A percentile compares a stretch with the other conserved stretches of the same genome.
These are phyloP conservation scores for Willowsia nigromaculata DNA, from an alignment of 2,888 invertebrate genomes.

Conservation along the genomic window DNA sequence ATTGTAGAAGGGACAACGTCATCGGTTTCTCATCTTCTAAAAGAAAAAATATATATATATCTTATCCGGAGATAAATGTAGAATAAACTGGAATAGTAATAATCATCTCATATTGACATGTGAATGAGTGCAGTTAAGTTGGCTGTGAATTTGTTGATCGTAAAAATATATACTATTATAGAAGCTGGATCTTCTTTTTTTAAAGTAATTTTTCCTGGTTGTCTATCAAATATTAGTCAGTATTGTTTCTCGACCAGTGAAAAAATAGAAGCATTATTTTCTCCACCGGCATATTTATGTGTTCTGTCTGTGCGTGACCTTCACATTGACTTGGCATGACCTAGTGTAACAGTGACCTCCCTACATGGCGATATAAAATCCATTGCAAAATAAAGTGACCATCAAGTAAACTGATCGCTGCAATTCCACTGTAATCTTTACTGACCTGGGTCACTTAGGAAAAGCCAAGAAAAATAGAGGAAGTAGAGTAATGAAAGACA, in stretches of 20 bases:
- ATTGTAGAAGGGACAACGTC: neutral
- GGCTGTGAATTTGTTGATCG: too few relatives aligned
- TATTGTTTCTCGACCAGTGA: neutral
- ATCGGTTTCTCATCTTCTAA: neutral
- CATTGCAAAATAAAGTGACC: neutral
- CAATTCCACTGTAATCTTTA: too few relatives aligned
- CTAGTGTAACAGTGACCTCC: neutral
- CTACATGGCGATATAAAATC: neutral
- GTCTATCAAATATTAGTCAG: neutral
- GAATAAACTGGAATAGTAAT: too few relatives aligned
- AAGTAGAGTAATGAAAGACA: neutral
- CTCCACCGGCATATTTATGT: neutral
- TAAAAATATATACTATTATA: neutral
- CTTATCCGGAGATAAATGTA: neutral
- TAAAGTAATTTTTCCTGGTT: neutral
- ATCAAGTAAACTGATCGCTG: neutral
- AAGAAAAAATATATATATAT: too few relatives aligned
- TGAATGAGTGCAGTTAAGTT: too few relatives aligned
- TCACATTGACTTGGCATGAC: neutral
- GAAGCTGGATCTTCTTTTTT: neutral
- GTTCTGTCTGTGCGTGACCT: neutral
- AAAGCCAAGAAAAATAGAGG: neutral
- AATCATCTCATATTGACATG: too few relatives aligned
- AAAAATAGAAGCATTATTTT: too few relatives aligned
- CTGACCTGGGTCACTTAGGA: slow-evolving; percentile 14